A percentile compares a stretch with the other conserved stretches of the same genome.
phyloP scores from a whole-genome alignment of 1,140 invertebrate genomes.

The Drosophila yakuba region DNA sequence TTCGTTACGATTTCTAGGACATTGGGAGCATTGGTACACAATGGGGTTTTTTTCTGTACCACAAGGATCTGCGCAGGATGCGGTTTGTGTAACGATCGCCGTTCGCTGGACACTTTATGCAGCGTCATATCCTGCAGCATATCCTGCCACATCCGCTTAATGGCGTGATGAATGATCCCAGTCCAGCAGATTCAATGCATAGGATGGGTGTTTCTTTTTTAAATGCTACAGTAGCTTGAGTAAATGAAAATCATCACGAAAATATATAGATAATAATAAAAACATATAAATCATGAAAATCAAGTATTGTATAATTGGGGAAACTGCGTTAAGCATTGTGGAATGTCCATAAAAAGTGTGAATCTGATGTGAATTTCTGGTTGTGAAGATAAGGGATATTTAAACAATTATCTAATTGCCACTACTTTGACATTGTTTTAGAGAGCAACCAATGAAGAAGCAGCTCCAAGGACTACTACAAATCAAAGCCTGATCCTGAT shows the following conservation, averaged over 20 bases:
- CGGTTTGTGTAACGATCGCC: conserved; percentile 22
- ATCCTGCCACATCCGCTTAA: conserved; percentile 30
- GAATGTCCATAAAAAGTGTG: too few relatives aligned
- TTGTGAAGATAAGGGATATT: too few relatives aligned
- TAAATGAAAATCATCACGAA: background rate
- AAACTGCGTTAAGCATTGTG: too few relatives aligned
- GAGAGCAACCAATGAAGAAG: too few relatives aligned
- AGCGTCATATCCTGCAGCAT: conserved; percentile 65
- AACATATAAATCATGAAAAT: too few relatives aligned
- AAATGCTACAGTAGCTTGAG: background rate
- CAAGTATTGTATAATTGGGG: too few relatives aligned
- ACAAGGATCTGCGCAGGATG: conserved; percentile 26
- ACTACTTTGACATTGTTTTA: background rate
- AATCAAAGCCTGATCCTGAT: conserved; percentile 17
- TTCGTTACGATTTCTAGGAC: conserved; percentile 46
- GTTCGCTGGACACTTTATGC: conserved; percentile 41
- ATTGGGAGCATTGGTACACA: conserved; percentile 1
- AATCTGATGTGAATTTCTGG: too few relatives aligned
- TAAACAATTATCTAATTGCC: background rate
- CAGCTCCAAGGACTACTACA: background rate
- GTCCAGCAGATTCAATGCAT: conserved; percentile 35
- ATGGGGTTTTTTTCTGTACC: conserved; percentile 11
- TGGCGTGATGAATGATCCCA: conserved; percentile 59
- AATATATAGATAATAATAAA: too few relatives aligned
- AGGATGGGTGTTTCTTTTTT: background rate